Percentiles rank a stretch among this genome's conserved stretches.
Evolutionary conservation across 2,113 vertebrate species (phyloP).

Genomic region (Austrofundulus limnaeus): DNA sequence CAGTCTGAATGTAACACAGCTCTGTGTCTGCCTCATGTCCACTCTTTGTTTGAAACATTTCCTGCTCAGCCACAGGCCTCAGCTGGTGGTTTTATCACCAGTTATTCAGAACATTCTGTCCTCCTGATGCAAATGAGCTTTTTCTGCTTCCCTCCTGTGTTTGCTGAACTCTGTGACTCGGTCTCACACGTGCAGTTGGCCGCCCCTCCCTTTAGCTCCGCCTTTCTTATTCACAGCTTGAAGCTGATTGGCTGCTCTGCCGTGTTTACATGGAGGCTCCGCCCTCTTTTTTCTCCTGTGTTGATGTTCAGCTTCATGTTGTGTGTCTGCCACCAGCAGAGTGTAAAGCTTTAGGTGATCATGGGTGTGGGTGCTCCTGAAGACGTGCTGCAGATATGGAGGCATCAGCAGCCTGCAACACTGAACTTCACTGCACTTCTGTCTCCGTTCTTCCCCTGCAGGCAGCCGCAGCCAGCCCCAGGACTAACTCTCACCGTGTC

Average conservation of each 20-base stretch:
- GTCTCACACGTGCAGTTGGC: slow-evolving; percentile 36
- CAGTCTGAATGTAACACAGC: slow-evolving; percentile 49
- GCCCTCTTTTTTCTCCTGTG: slow-evolving; percentile 34
- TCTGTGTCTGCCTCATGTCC: slow-evolving; percentile 6
- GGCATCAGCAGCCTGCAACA: slow-evolving; percentile 5
- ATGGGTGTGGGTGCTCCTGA: slow-evolving; percentile 39
- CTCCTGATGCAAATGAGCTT: slow-evolving; percentile 51
- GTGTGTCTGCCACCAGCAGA: neutral
- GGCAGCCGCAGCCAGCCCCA: slow-evolving; percentile 80
- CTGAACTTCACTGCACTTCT: slow-evolving; percentile 33
- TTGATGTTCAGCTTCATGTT: too few relatives aligned
- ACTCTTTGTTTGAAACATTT: neutral
- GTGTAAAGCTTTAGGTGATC: neutral
- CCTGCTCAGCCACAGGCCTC: neutral
- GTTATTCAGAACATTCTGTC: slow-evolving; percentile 67
- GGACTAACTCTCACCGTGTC: slow-evolving; percentile 81
- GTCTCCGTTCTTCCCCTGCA: slow-evolving; percentile 55
- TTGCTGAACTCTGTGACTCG: slow-evolving; percentile 7
- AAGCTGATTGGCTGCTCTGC: slow-evolving; percentile 56
- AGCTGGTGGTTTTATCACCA: slow-evolving; percentile 39
- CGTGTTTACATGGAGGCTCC: slow-evolving; percentile 70
- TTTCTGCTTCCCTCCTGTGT: slow-evolving; percentile 36
- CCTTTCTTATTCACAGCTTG: slow-evolving; percentile 14
- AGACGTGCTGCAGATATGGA: slow-evolving; percentile 34
- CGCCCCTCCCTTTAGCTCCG: slow-evolving; percentile 25